Conservation (phyloP, 1,140 invertebrate species). For the Eurosta solidaginis region DNA sequence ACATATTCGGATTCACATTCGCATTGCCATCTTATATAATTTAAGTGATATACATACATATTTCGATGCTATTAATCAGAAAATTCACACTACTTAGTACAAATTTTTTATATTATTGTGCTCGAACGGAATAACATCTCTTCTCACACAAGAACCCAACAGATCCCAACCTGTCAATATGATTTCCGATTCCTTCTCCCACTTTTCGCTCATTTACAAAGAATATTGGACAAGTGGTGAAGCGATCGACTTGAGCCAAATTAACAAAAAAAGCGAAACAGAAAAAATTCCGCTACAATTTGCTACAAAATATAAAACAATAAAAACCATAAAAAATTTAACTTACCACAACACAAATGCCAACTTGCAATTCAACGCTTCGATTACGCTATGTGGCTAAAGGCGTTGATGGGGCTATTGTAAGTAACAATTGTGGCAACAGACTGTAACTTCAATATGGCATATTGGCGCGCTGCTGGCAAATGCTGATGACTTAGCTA, state of each 20-base stretch:
- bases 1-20: no score
- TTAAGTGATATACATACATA: no score
- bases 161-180: no score
- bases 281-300: neutral
- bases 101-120: no score
- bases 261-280: neutral
- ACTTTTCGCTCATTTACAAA: neutral
- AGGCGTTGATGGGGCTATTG: constrained; percentile 17
- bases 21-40: no score
- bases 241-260: no score
- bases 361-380: neutral
- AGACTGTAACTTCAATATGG: constrained; percentile 5
- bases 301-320: neutral
- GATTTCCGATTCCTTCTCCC: neutral
- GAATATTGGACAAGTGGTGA: no score
- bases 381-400: neutral
- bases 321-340: neutral
- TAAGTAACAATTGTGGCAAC: constrained; percentile 6
- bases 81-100: no score
- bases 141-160: no score
- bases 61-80: no score
- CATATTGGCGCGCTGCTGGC: neutral
- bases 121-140: no score
- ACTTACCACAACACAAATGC: neutral
- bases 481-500: neutral